Conservation (phyloP, 2,113 vertebrate genomes). For the Struthio camelus region DNA sequence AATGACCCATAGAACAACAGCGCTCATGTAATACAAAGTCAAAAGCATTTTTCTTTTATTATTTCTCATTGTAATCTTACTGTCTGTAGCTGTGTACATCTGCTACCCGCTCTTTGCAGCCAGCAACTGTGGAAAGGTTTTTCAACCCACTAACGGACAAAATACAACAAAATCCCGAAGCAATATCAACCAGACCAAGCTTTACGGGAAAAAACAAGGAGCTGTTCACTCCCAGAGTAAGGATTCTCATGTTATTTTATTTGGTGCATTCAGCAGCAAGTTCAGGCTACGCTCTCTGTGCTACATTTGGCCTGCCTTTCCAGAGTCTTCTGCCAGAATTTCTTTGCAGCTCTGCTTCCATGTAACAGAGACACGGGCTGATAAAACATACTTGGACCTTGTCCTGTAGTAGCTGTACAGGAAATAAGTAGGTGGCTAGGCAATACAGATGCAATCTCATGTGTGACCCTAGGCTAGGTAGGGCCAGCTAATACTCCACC, state of each 20-base stretch:
- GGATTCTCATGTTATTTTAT: rapidly evolving
- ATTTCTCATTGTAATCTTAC: not conserved
- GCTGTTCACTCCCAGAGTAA: not conserved
- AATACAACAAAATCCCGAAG: not conserved
- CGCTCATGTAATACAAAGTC: rapidly evolving
- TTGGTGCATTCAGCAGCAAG: not conserved
- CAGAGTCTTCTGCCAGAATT: not conserved
- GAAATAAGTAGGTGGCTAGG: not conserved
- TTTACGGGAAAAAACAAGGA: not conserved
- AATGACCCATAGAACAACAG: too few relatives aligned
- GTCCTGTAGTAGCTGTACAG: not conserved
- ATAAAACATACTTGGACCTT: not conserved
- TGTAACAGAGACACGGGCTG: rapidly evolving
- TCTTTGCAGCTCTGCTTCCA: rapidly evolving
- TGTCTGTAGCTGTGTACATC: rapidly evolving
- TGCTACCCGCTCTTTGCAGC: not conserved
- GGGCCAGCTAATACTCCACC: not conserved
- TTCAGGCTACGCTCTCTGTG: not conserved
- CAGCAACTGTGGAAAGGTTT: too few relatives aligned
- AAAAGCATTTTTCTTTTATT: rapidly evolving
- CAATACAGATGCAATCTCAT: not conserved
- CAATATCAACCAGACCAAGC: rapidly evolving
- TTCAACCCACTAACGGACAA: not conserved
- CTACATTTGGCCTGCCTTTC: rapidly evolving
- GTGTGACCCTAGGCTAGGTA: not conserved